A percentile compares a stretch with the other conserved stretches of the same genome.
These are phyloP conservation scores for Paguma larvata DNA, from an alignment of 2,797 vertebrate species.

Conservation along the genomic window DNA sequence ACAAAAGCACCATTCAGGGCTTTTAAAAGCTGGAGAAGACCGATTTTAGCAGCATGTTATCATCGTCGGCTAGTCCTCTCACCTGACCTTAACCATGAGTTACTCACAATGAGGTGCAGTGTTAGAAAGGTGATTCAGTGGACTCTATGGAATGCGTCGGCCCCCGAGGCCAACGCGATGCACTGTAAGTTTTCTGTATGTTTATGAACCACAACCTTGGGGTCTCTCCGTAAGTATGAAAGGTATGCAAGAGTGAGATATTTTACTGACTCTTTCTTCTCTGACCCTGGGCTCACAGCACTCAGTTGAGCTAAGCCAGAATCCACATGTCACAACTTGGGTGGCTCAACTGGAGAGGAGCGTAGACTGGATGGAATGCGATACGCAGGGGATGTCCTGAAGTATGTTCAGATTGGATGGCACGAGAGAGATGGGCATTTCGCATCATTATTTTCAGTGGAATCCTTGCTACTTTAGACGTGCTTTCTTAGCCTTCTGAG, in stretches of 20 bases:
- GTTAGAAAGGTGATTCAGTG: not conserved
- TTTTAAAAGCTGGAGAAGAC: not conserved
- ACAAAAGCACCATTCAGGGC: not conserved
- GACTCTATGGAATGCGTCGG: conserved; percentile 25
- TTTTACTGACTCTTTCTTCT: conserved; percentile 31
- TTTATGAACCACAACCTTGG: conserved; percentile 37
- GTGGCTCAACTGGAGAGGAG: conserved; percentile 56
- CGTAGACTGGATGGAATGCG: conserved; percentile 46
- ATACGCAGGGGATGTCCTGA: not conserved
- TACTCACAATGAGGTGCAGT: not conserved
- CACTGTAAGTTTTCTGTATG: conserved; percentile 45
- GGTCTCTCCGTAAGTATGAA: conserved; percentile 57
- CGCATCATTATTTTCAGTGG: conserved; percentile 10
- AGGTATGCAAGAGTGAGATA: conserved; percentile 51
- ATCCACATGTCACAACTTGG: conserved; percentile 59
- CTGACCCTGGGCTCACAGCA: not conserved
- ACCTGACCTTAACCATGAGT: conserved; percentile 9
- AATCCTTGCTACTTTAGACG: not conserved
- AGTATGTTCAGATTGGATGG: conserved; percentile 7
- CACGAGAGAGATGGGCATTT: not conserved
- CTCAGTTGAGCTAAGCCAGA: conserved; percentile 17
- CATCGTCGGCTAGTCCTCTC: not conserved
- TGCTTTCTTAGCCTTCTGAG: conserved; percentile 24
- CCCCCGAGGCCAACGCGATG: not conserved
- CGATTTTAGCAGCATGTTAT: not conserved